Percentiles rank a stretch among this genome's conserved stretches.
phyloP scores from a whole-genome alignment of 1,140 invertebrate genomes.

The Drosophila bocki region DNA sequence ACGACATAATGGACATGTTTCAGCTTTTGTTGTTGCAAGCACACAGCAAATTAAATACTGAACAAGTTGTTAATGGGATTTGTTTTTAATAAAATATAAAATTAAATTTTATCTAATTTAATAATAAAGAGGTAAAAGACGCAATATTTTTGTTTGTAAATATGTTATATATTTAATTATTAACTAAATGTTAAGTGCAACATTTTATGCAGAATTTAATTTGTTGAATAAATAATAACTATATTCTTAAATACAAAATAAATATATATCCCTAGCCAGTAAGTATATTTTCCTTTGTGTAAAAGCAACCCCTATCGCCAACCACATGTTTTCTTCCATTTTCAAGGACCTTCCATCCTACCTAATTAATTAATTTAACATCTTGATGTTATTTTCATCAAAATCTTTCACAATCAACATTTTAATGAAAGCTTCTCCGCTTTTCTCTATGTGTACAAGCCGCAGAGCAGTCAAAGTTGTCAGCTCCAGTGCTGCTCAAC shows the following conservation, averaged over 20 bases:
- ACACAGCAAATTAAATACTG: constrained; percentile 5
- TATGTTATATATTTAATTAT: too few species aligned
- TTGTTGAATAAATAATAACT: too few species aligned
- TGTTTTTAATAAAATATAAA: background rate
- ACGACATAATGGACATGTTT: constrained; percentile 82
- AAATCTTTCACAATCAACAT: background rate
- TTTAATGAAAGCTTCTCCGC: background rate
- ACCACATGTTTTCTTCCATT: background rate
- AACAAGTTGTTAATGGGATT: background rate
- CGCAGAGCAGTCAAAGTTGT: constrained; percentile 61
- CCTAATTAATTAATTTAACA: too few species aligned
- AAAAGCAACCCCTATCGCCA: too few species aligned
- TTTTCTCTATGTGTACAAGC: constrained; percentile 7
- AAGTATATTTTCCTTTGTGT: background rate
- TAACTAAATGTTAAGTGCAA: too few species aligned
- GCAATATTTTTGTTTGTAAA: too few species aligned
- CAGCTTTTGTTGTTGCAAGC: constrained; percentile 70
- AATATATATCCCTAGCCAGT: background rate
- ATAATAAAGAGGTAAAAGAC: background rate
- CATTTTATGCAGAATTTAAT: too few species aligned
- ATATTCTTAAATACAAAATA: too few species aligned
- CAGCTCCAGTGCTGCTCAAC: constrained; percentile 72
- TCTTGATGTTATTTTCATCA: too few species aligned
- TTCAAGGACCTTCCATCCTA: background rate
- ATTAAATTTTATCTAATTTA: background rate